Percentiles rank a stretch among this genome's conserved stretches.
These are phyloP conservation scores for Xiphorhynchus erythropygius DNA, from an alignment of 2,797 vertebrate genomes.

Conservation along the genomic window DNA sequence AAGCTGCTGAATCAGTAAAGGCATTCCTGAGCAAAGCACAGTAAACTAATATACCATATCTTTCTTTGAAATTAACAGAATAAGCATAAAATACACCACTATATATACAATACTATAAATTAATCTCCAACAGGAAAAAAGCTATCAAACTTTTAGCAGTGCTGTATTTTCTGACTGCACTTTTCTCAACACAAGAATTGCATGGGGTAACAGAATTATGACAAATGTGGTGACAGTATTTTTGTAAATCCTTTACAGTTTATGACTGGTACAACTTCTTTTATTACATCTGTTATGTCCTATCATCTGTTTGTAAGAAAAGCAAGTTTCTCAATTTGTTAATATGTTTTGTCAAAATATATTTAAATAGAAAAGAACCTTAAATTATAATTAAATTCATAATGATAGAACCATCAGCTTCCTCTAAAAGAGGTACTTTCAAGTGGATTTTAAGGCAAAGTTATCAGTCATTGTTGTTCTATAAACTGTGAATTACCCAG, in stretches of 20 bases:
- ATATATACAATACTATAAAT: background rate
- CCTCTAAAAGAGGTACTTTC: background rate
- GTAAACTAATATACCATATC: background rate
- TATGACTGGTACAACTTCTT: background rate
- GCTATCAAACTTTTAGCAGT: background rate
- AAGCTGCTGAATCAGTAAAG: background rate
- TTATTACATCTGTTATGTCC: background rate
- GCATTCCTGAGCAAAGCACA: background rate
- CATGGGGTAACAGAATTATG: background rate
- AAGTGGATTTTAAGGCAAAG: background rate
- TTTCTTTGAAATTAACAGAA: background rate
- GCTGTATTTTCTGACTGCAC: background rate
- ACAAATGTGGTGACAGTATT: background rate
- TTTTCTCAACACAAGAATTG: background rate
- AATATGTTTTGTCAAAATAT: background rate
- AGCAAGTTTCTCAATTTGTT: background rate
- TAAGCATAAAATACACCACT: background rate
- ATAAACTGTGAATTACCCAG: background rate
- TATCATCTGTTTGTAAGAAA: background rate
- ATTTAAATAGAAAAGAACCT: background rate
- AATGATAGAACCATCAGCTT: background rate
- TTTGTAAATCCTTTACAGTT: background rate
- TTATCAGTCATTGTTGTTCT: background rate
- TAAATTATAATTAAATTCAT: background rate
- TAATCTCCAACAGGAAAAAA: background rate